Conservation (phyloP, 2,888 invertebrate species). For the Temnothorax rugatulus region DNA sequence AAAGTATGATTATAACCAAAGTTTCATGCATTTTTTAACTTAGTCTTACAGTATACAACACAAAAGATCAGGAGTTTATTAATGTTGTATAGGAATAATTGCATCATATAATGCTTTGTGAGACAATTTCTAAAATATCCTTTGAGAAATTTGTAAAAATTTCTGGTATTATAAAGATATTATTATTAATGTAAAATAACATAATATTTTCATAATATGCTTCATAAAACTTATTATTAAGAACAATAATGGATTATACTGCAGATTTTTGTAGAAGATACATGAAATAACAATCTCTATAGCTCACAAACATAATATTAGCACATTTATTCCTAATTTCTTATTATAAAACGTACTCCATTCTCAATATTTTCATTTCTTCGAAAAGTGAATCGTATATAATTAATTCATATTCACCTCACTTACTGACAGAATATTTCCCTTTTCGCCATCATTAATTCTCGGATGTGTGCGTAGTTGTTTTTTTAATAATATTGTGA, state of each 20-base stretch:
- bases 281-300: constrained; percentile 56
- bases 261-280: constrained; percentile 1
- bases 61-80: constrained; percentile 54
- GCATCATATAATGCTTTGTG: constrained; percentile 61
- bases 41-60: constrained; percentile 63
- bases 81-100: constrained; percentile 60
- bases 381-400: constrained; percentile 64
- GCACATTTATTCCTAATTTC: constrained; percentile 42
- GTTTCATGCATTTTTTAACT: constrained; percentile 65
- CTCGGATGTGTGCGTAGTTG: background rate
- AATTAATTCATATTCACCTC: background rate
- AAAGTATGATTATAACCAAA: constrained; percentile 58
- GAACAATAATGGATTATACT: background rate
- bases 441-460: background rate
- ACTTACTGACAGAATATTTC: background rate
- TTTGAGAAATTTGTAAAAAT: constrained; percentile 49
- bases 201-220: background rate
- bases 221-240: constrained; percentile 9
- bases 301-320: constrained; percentile 60
- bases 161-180: constrained; percentile 5
- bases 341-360: constrained; percentile 30
- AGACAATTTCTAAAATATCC: constrained; percentile 56
- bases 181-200: background rate
- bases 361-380: constrained; percentile 17
- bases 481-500: background rate